Conservation (phyloP, 1,140 invertebrate genomes). For the Ostrea denselamellosa region DNA sequence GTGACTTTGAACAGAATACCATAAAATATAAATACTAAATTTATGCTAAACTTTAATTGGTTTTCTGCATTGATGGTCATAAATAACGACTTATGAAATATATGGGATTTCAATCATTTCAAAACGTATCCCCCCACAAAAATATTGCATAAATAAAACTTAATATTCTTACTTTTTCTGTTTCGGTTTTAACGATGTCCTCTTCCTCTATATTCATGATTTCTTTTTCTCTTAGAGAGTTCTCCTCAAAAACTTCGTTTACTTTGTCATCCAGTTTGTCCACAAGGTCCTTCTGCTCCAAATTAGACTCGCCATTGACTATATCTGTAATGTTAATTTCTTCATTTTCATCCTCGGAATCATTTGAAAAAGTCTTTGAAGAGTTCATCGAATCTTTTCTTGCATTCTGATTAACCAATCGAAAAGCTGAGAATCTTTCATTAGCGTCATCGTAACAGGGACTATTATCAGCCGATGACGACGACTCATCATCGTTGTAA, state of each 20-base stretch:
- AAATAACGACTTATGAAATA: background rate
- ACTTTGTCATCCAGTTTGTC: background rate
- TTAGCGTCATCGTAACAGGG: conserved; percentile 48
- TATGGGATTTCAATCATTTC: background rate
- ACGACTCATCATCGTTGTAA: conserved; percentile 42
- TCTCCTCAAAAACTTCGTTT: background rate
- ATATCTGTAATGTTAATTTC: conserved; percentile 55
- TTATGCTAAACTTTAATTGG: background rate
- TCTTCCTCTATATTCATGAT: background rate
- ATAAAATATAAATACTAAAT: background rate
- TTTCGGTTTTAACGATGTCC: background rate
- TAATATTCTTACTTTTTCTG: background rate
- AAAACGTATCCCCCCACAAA: background rate
- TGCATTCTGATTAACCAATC: conserved; percentile 42
- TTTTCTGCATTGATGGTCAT: conserved; percentile 10
- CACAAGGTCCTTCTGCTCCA: background rate
- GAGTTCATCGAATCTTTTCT: conserved; percentile 9
- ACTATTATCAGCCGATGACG: conserved; percentile 50
- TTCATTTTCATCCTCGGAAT: conserved; percentile 48
- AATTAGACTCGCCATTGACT: background rate
- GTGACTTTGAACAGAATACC: background rate
- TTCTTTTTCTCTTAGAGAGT: background rate
- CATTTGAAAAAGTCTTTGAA: conserved; percentile 22
- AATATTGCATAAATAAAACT: background rate
- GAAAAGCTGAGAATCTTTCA: conserved; percentile 58